These are phyloP conservation scores for Melinaea marsaeus DNA, from an alignment of 2,888 invertebrate species.

Conservation along the genomic window DNA sequence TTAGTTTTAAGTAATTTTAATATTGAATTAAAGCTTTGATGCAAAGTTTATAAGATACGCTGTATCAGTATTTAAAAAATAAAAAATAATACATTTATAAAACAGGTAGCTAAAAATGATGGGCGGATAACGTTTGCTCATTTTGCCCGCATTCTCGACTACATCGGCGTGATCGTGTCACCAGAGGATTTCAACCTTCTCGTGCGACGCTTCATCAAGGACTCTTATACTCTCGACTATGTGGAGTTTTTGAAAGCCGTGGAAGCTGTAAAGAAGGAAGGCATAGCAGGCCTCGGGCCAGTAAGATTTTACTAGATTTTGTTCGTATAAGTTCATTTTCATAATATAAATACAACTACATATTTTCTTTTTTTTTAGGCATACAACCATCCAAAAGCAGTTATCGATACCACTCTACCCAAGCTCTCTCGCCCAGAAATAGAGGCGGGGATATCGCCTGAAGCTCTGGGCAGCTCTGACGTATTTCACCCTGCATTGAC, in stretches of 20 bases:
- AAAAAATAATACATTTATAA: neutral
- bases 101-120: slow-evolving; percentile 83
- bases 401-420: slow-evolving; percentile 83
- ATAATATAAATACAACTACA: neutral
- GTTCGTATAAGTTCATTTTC: neutral
- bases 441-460: slow-evolving; percentile 66
- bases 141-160: slow-evolving; percentile 85
- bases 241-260: slow-evolving; percentile 84
- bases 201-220: slow-evolving; percentile 85
- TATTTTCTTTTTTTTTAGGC: slow-evolving; percentile 41
- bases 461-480: slow-evolving; percentile 63
- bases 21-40: too few relatives aligned
- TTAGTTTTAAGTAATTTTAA: too few relatives aligned
- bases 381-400: slow-evolving; percentile 77
- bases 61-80: neutral
- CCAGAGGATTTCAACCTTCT: slow-evolving; percentile 85
- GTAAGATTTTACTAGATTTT: slow-evolving; percentile 45
- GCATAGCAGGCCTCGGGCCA: slow-evolving; percentile 71
- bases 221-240: slow-evolving; percentile 87
- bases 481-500: slow-evolving; percentile 81
- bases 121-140: slow-evolving; percentile 87
- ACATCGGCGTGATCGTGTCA: slow-evolving; percentile 82
- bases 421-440: slow-evolving; percentile 83
- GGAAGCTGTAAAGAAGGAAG: slow-evolving; percentile 81
- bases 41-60: too few relatives aligned